These are phyloP conservation scores for Lophius piscatorius DNA, from an alignment of 2,113 vertebrate genomes.

Conservation along the genomic window DNA sequence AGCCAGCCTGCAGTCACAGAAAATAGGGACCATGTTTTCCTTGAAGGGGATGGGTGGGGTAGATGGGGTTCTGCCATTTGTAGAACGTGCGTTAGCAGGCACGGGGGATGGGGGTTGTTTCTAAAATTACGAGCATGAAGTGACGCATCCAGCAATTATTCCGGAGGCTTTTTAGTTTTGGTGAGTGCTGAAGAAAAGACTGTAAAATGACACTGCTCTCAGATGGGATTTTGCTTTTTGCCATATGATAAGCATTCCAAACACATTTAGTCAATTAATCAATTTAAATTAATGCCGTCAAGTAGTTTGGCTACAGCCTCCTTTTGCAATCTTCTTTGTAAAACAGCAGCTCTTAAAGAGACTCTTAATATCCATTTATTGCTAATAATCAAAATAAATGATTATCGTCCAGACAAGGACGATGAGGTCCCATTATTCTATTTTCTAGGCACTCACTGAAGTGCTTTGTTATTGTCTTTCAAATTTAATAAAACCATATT, in stretches of 20 bases:
- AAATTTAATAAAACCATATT: slow-evolving; percentile 28
- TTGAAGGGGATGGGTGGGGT: slow-evolving; percentile 58
- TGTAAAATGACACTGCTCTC: slow-evolving; percentile 35
- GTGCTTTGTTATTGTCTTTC: slow-evolving; percentile 15
- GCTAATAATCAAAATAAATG: neutral
- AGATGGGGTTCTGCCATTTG: slow-evolving; percentile 73
- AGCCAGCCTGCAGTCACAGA: slow-evolving; percentile 82
- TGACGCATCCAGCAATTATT: slow-evolving; percentile 76
- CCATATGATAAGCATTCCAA: slow-evolving; percentile 64
- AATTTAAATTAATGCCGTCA: slow-evolving; percentile 64
- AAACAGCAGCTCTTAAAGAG: slow-evolving; percentile 42
- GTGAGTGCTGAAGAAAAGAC: slow-evolving; percentile 50
- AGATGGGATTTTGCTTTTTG: slow-evolving; percentile 45
- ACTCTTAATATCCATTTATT: neutral
- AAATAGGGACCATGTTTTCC: slow-evolving; percentile 82
- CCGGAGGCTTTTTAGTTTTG: slow-evolving; percentile 54
- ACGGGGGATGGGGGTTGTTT: slow-evolving; percentile 73
- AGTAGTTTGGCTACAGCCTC: slow-evolving; percentile 39
- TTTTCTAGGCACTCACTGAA: neutral
- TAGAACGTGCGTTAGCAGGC: slow-evolving; percentile 73
- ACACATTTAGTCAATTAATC: slow-evolving; percentile 66
- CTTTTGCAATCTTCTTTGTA: slow-evolving; percentile 20
- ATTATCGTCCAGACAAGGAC: neutral
- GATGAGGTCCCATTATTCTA: neutral
- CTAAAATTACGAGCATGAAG: slow-evolving; percentile 80